Base-by-base conservation (phyloP, 1,140 invertebrate species). In the Zaprionus vittiger region DNA sequence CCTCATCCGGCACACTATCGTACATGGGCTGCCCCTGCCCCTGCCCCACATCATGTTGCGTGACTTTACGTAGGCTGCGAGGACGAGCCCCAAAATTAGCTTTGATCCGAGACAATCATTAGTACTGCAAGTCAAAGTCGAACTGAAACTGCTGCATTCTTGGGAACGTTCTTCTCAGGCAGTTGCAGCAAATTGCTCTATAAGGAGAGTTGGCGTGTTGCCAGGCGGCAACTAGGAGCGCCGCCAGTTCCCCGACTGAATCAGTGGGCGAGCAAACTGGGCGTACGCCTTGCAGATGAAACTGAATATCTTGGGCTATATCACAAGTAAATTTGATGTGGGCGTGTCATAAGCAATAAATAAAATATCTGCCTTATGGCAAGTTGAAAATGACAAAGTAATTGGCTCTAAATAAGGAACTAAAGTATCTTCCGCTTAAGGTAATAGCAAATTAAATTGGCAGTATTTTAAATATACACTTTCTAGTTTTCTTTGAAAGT, bases 91-190 rank as follows among this genome's bases (percentile, higher is more conserved):
- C 67, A 7, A 76, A 87, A 89, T 89, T 89, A 74, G 61, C 77
- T 89, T 75, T 89, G 80, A 87, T 89, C 80, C 67, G 73, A 47
- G n/a, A 68, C 63, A 74, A 79, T 87, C 84, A 87, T 87, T 87
- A 89, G 84, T 78, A 77, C 80, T 87, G 80, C 54, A 86, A 47
- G 41, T 47, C 41, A 17, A 44, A 17, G 15, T 44, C 41, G 9
- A 34, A 34, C 31, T 34, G 31, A 3, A 9, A 34, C 9, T 34
- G 31, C 57, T 85, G 75, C 76, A 86, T 44, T 56, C 52, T 56
- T 44, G 20, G 34, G 11, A 52, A 52, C 20, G 11, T 34, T 34
- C 31, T 34, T 34, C 31, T 34, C 31, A 34, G 31, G 31, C 31
- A 11, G 9, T 14, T 2, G 14, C 49, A 55, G 37, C 34, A 86